phyloP scores from a whole-genome alignment of 2,797 vertebrate species.

The Ptychobarbus kaznakovi region DNA sequence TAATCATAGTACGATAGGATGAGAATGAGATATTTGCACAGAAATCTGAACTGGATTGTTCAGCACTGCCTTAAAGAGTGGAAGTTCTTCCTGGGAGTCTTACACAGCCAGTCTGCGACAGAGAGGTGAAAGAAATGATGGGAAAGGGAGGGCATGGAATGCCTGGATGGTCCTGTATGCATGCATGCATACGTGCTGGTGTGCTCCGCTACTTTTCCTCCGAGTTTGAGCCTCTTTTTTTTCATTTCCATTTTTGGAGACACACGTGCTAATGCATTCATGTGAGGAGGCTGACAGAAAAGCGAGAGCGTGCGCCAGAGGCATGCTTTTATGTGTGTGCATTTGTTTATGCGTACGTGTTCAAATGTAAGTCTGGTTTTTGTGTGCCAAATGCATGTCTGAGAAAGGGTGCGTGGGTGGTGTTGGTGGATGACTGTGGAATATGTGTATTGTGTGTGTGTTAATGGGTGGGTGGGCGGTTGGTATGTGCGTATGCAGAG shows the following conservation, averaged over 20 bases:
- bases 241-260: conserved; percentile 70
- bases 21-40: conserved; percentile 67
- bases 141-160: conserved; percentile 62
- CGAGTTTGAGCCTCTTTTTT: conserved; percentile 10
- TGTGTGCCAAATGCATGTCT: conserved; percentile 68
- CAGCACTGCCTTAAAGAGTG: conserved; percentile 64
- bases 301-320: conserved; percentile 28
- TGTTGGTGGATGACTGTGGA: conserved; percentile 70
- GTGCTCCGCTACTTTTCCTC: conserved; percentile 58
- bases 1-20: conserved; percentile 37
- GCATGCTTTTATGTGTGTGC: conserved; percentile 49
- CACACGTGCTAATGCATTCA: conserved; percentile 70
- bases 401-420: conserved; percentile 72
- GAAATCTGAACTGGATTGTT: conserved; percentile 60
- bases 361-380: conserved; percentile 66
- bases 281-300: conserved; percentile 66
- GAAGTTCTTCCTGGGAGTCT: conserved; percentile 52
- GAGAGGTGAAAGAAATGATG: conserved; percentile 35
- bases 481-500: conserved; percentile 68
- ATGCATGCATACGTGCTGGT: conserved; percentile 38
- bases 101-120: conserved; percentile 39
- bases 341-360: conserved; percentile 56
- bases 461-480: conserved; percentile 30
- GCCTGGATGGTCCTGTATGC: conserved; percentile 47
- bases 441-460: conserved; percentile 57